phyloP scores from a whole-genome alignment of 2,888 invertebrate species.

The Myopa tessellatipennis region DNA sequence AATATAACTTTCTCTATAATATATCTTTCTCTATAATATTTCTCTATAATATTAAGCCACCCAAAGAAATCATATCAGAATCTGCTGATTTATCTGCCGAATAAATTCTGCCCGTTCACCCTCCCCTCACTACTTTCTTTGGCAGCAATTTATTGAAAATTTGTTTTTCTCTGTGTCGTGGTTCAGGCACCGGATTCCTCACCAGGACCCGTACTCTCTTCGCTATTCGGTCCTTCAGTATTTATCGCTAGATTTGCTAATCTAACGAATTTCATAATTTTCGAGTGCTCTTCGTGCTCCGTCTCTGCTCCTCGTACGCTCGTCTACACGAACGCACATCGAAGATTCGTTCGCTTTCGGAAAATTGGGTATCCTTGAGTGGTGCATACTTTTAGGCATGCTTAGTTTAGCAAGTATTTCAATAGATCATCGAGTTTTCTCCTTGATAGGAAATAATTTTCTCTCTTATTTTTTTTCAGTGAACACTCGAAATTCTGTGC shows the following conservation, averaged over 20 bases:
- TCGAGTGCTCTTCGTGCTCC: no score
- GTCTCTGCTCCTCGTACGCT: neutral
- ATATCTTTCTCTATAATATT: no score
- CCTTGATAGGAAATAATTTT: neutral
- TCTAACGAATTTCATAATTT: neutral
- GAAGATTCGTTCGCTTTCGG: constrained; percentile 1
- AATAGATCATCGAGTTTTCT: constrained; percentile 34
- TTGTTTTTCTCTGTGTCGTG: no score
- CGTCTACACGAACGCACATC: no score
- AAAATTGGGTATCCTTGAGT: constrained; percentile 5
- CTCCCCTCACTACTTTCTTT: neutral
- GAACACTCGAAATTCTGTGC: neutral
- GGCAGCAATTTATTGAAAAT: no score
- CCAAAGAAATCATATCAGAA: neutral
- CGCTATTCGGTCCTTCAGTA: no score
- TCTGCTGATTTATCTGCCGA: constrained; percentile 23
- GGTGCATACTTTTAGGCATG: constrained; percentile 25
- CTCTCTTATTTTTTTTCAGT: neutral
- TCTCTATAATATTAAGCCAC: no score
- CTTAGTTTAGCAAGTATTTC: constrained; percentile 32
- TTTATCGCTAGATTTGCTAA: no score
- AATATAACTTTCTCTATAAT: no score
- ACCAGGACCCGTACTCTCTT: no score
- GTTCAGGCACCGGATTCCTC: no score
- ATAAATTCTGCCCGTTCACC: neutral